Evolutionary conservation across 2,888 invertebrate genomes (phyloP), one percentile per base, ranked within the genome.

Genomic region (Diadegma fenestrale): DNA sequence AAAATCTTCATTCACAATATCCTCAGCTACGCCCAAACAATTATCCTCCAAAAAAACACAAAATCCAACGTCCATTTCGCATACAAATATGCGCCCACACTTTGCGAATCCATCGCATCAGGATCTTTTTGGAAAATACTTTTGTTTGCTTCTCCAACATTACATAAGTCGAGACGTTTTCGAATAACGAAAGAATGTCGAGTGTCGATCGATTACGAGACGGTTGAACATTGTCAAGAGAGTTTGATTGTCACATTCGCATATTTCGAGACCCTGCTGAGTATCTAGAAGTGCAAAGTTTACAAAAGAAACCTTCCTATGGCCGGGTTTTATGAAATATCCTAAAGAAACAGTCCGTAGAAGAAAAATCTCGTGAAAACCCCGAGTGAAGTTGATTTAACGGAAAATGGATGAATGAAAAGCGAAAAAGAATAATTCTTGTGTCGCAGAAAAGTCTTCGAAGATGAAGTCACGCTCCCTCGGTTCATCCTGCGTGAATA

Each of bases 401-500:
- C 80, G 26, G 30, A 41, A 26, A 33, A 19, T 54, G 33, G 61
- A 58, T 61, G n/a, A 54, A 43, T 12, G 19, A 41, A 12, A 68
- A 61, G 26, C 14, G 22, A 14, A 54, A 71, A 54, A 22, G 2
- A 19, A 69, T 69, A 69, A 69, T 69, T 66, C 58, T 72, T 10
- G 26, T 54, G 48, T 12, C 54, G 71, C 37, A 48, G 26, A 45
- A 43, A 30, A 71, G 64, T 63, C 69, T 76, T 72, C 10, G 48
- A 41, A 63, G 41, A 45, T 22, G 2, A 26, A 75, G 75, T 63
- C 43, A 71, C 64, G 58, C 48, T 58, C 66, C 22, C 41, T 14
- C n/a, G 17, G 19, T 66, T 73, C 72, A 6, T 33, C 64, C 77
- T 41, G 66, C 63, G 30, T 66, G 45, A 61, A 79, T 61, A 79